Evolutionary conservation across 1,140 invertebrate genomes (phyloP), one percentile per base, ranked within the genome.

Genomic region (Pectinophora gossypiella): DNA sequence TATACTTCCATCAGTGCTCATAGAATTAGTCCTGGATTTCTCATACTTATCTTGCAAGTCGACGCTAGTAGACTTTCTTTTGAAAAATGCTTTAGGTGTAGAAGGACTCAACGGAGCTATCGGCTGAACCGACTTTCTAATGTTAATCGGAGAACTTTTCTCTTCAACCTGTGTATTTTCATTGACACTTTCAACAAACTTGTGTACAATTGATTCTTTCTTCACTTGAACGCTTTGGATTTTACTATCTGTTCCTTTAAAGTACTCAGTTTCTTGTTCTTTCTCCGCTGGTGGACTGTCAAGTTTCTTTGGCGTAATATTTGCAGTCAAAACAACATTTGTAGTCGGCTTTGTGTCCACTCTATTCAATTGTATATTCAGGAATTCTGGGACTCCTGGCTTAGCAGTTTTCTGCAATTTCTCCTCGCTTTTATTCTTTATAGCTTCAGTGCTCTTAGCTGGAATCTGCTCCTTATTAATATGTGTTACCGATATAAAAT

Each of bases 351-450:
- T 91, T 23, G 77, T 75, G 60, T 93, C 92, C 32, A 94, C 91
- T 62, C 89, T 91, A 55, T 93, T 93, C 43, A 94, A 66, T 68
- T 93, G 92, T 44, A 93, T 91, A 59, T 92, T 90, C 59, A 94
- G 81, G 68, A 93, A 93, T 76, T 94, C 92, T 1, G 92, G 92
- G n/a, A 93, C 87, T 20, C 76, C 70, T 9, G 73, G 43, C 50
- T 79, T 76, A 7, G 9, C 19, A 21, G 52, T 63, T 61, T 82
- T 84, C 27, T 77, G 71, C 51, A 76, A 47, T 61, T 85, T 88
- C 51, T 89, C 87, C 43, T 86, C 82, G 53, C 65, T 78, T 61
- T 87, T 88, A 32, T 68, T 67, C 72, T 82, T 88, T 19, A 68
- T 43, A 48, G 48, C 46, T 43, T 83, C 79, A 19, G 48, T 19